Evolutionary conservation across 92 coral and sea anemone genomes (phyloP).

Genomic region (Chrysogorgia sp.): DNA sequence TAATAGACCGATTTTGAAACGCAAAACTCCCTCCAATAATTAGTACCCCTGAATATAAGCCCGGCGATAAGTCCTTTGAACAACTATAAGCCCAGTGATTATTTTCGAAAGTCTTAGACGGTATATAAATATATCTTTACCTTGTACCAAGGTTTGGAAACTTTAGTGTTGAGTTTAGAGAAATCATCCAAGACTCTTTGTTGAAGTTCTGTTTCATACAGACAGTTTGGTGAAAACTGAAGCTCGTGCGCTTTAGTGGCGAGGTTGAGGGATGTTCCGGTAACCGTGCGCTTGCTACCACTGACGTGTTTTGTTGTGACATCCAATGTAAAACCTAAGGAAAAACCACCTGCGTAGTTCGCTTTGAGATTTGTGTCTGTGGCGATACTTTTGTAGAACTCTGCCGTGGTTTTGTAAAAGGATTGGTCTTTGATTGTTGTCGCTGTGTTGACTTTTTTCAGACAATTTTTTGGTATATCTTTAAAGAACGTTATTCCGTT

Average conservation of each 20-base stretch:
- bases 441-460: not conserved
- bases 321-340: slow-evolving; percentile 35
- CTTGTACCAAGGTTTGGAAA: slow-evolving; percentile 31
- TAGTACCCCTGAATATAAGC: too few species aligned
- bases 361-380: slow-evolving; percentile 22
- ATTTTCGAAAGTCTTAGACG: too few species aligned
- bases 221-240: slow-evolving; percentile 26
- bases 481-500: slow-evolving; percentile 21
- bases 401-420: slow-evolving; percentile 21
- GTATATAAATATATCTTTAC: too few species aligned
- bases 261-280: slow-evolving; percentile 40
- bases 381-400: slow-evolving; percentile 41
- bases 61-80: too few species aligned
- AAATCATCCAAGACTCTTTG: slow-evolving; percentile 12
- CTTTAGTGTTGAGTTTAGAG: not conserved
- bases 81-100: too few species aligned
- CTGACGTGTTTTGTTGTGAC: not conserved
- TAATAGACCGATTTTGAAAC: too few species aligned
- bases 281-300: slow-evolving; percentile 1
- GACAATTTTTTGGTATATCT: not conserved
- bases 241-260: not conserved
- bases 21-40: too few species aligned
- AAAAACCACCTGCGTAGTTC: not conserved
- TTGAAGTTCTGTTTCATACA: not conserved
- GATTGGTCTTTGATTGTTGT: not conserved